A percentile compares a stretch with the other conserved stretches of the same genome.
Evolutionary conservation across 2,797 vertebrate genomes (phyloP).

Genomic region (Gymnodraco acuticeps): DNA sequence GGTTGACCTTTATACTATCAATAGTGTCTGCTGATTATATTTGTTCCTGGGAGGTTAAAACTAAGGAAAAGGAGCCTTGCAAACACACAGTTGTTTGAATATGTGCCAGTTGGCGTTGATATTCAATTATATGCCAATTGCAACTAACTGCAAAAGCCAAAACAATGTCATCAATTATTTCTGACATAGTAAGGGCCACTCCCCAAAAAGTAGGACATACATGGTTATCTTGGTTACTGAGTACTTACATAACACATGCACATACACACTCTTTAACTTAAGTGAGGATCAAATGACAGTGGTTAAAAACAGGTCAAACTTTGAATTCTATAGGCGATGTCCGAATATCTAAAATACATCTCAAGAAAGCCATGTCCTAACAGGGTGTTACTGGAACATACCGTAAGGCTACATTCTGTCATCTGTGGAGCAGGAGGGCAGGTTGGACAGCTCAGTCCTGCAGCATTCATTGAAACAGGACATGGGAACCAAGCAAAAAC

Average conservation of each 20-base stretch:
- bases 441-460: constrained; percentile 36
- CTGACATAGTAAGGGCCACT: background rate
- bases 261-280: background rate
- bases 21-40: constrained; percentile 9
- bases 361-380: constrained; percentile 13
- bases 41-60: background rate
- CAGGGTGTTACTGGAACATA: background rate
- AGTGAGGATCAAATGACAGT: constrained; percentile 38
- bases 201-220: background rate
- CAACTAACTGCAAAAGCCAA: too few relatives aligned
- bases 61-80: too few relatives aligned
- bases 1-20: constrained; percentile 15
- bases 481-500: constrained; percentile 21
- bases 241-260: constrained; percentile 31
- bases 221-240: constrained; percentile 15
- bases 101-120: fast-evolving
- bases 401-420: constrained; percentile 41
- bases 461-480: constrained; percentile 26
- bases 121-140: background rate
- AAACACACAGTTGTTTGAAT: background rate
- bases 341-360: constrained; percentile 29
- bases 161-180: too few relatives aligned
- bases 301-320: constrained; percentile 23
- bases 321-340: constrained; percentile 9
- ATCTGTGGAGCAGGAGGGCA: constrained; percentile 41